Evolutionary conservation across 2,797 vertebrate species (phyloP).

Genomic region (Malacoraja senta): DNA sequence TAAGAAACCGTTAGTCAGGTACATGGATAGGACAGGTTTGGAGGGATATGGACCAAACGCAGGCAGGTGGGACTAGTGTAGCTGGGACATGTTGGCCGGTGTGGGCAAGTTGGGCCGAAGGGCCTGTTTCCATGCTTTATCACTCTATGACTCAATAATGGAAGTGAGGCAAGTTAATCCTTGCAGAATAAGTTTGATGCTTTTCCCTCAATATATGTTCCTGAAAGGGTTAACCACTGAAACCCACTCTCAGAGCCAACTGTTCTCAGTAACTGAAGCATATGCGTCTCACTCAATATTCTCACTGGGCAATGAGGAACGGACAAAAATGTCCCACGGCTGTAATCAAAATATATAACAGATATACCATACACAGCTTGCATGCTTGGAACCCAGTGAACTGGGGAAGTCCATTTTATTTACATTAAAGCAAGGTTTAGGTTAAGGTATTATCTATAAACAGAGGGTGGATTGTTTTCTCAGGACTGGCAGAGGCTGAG

Average conservation of each 20-base stretch:
- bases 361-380: not conserved
- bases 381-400: not conserved
- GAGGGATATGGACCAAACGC: too few species aligned
- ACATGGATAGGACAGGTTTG: too few species aligned
- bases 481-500: too few species aligned
- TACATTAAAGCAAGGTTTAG: too few species aligned
- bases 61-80: too few species aligned
- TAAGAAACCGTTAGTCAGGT: too few species aligned
- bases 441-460: too few species aligned
- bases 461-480: too few species aligned
- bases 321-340: not conserved
- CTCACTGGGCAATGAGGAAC: not conserved
- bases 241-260: not conserved
- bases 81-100: too few species aligned
- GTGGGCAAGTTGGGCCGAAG: too few species aligned
- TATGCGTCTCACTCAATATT: not conserved
- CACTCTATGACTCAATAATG: too few species aligned
- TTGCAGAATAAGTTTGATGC: not conserved
- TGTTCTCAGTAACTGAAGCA: not conserved
- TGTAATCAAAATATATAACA: not conserved
- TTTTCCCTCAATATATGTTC: not conserved
- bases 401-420: not conserved
- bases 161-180: not conserved
- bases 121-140: too few species aligned
- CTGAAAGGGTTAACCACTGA: conserved; percentile 14